Conservation (phyloP, 1,140 invertebrate species). For the Drosophila bocqueti region DNA sequence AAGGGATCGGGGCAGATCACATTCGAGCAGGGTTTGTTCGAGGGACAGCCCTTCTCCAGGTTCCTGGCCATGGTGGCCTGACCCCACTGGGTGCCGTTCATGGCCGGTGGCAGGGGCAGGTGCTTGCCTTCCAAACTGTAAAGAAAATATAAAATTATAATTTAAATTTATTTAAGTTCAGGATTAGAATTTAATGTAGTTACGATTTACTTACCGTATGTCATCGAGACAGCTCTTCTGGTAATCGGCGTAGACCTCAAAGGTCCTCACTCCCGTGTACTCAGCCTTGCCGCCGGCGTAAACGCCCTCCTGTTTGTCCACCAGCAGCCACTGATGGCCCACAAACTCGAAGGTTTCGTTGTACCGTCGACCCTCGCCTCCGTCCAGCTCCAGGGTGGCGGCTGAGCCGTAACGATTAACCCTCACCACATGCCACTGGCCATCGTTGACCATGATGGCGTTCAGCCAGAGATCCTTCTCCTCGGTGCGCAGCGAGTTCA, state of each 20-base stretch:
- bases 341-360: slow-evolving; percentile 97
- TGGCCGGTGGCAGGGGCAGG: slow-evolving; percentile 95
- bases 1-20: slow-evolving; percentile 96
- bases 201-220: slow-evolving; percentile 87
- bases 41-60: slow-evolving; percentile 95
- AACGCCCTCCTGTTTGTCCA: slow-evolving; percentile 97
- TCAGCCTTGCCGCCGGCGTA: slow-evolving; percentile 98
- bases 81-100: slow-evolving; percentile 97
- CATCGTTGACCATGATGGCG: slow-evolving; percentile 96
- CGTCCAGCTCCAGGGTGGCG: slow-evolving; percentile 96
- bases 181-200: neutral
- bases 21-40: slow-evolving; percentile 96
- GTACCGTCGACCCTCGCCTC: slow-evolving; percentile 96
- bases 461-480: slow-evolving; percentile 96
- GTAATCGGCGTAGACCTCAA: slow-evolving; percentile 97
- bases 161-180: neutral
- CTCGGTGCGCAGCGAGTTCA: slow-evolving; percentile 95
- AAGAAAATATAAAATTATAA: neutral
- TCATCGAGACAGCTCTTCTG: slow-evolving; percentile 91
- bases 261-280: slow-evolving; percentile 95
- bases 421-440: slow-evolving; percentile 98
- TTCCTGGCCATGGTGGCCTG: slow-evolving; percentile 96
- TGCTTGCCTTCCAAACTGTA: slow-evolving; percentile 94
- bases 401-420: slow-evolving; percentile 96
- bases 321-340: slow-evolving; percentile 95